A percentile compares a stretch with the other conserved stretches of the same genome.
Conservation (phyloP, 2,888 invertebrate genomes). For the Trachelus iudaicus region DNA sequence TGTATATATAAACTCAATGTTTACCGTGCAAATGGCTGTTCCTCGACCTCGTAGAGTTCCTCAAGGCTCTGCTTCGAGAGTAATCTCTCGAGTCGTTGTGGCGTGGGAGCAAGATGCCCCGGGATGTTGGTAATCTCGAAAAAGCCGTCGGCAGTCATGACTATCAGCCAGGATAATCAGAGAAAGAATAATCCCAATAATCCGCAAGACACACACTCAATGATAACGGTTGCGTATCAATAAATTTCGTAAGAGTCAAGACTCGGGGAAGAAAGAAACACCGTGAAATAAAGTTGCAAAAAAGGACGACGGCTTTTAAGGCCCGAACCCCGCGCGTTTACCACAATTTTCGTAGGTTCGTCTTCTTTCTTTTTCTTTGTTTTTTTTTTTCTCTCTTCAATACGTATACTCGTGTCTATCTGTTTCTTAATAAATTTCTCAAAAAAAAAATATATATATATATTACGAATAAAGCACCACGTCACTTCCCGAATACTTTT, state of each 20-base stretch:
- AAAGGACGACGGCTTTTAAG: neutral
- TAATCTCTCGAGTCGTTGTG: slow-evolving; percentile 62
- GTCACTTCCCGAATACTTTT: slow-evolving; percentile 36
- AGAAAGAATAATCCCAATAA: slow-evolving; percentile 30
- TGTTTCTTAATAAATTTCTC: neutral
- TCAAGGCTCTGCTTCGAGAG: slow-evolving; percentile 63
- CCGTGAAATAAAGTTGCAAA: neutral
- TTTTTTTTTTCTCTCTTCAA: neutral
- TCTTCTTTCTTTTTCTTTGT: too few relatives aligned
- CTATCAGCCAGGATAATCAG: slow-evolving; percentile 28
- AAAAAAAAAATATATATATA: neutral
- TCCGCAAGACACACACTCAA: neutral
- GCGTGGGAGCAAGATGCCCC: slow-evolving; percentile 65
- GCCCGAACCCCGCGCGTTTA: neutral
- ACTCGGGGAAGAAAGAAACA: neutral
- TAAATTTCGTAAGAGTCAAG: neutral
- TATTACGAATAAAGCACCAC: slow-evolving; percentile 32
- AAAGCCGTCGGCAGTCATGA: slow-evolving; percentile 62
- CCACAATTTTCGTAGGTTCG: neutral
- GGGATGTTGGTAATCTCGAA: slow-evolving; percentile 65
- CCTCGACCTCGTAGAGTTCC: slow-evolving; percentile 64
- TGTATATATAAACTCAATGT: slow-evolving; percentile 24
- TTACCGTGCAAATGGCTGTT: slow-evolving; percentile 64
- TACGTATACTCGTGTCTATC: neutral
- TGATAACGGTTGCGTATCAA: neutral